Conservation (phyloP, 2,888 invertebrate genomes). For the Panzeria rudis region DNA sequence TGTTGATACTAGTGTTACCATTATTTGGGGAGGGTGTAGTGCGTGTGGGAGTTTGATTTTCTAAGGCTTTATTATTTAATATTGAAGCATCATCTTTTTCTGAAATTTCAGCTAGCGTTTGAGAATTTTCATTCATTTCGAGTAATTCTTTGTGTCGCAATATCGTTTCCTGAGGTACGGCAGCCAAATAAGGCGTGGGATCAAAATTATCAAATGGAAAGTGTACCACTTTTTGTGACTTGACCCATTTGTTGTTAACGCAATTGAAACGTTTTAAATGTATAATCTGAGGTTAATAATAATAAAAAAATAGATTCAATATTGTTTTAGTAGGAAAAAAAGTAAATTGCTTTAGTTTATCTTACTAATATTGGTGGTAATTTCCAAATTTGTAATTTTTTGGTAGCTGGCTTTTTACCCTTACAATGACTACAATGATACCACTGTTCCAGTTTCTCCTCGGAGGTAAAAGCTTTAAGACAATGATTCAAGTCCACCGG, state of each 20-base stretch:
- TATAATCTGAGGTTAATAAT: conserved; percentile 87
- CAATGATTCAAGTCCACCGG: conserved; percentile 94
- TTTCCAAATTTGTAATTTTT: conserved; percentile 96
- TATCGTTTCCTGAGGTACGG: conserved; percentile 91
- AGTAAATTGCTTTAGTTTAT: neutral
- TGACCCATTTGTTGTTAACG: conserved; percentile 96
- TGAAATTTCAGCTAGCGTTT: conserved; percentile 46
- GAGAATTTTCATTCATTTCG: conserved; percentile 79
- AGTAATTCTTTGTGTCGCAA: conserved; percentile 87
- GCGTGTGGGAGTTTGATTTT: conserved; percentile 51
- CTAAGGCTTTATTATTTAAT: conserved; percentile 38
- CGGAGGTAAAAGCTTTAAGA: conserved; percentile 93
- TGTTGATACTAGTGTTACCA: conserved; percentile 55
- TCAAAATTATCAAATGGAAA: conserved; percentile 94
- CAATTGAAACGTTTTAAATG: conserved; percentile 96
- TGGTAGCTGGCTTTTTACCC: conserved; percentile 92
- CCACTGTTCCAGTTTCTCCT: conserved; percentile 93
- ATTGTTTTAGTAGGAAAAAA: neutral
- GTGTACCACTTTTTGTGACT: conserved; percentile 96
- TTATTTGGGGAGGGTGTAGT: conserved; percentile 60
- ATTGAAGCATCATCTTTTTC: conserved; percentile 53
- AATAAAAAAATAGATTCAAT: conserved; percentile 5
- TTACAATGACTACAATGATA: conserved; percentile 94
- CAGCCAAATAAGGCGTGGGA: conserved; percentile 93
- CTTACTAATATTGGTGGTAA: conserved; percentile 93